These are phyloP conservation scores for Lordiphosa mommai DNA, from an alignment of 1,140 invertebrate species.

Conservation along the genomic window DNA sequence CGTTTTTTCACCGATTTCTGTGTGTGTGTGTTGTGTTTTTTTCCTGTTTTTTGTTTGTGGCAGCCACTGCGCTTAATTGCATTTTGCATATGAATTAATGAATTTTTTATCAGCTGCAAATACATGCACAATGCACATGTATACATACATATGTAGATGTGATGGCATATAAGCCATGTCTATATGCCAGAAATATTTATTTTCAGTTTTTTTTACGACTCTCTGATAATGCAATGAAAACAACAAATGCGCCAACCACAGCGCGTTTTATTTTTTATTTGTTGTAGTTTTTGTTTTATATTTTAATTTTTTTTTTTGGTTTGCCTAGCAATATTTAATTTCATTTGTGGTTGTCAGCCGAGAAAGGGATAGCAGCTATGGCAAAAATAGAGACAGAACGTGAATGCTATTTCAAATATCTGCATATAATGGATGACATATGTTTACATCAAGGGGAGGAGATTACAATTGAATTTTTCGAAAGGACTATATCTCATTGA, in stretches of 20 bases:
- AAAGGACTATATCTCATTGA: no score
- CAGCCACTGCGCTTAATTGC: slow-evolving; percentile 74
- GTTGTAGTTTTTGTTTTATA: slow-evolving; percentile 28
- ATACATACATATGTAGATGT: slow-evolving; percentile 30
- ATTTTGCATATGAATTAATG: slow-evolving; percentile 78
- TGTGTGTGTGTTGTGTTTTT: background rate
- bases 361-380: slow-evolving; percentile 20
- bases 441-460: no score
- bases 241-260: slow-evolving; percentile 60
- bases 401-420: background rate
- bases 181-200: slow-evolving; percentile 59
- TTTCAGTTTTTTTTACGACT: slow-evolving; percentile 45
- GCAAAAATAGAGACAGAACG: slow-evolving; percentile 5
- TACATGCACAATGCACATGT: slow-evolving; percentile 26
- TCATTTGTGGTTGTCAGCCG: slow-evolving; percentile 57
- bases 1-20: slow-evolving; percentile 29
- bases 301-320: slow-evolving; percentile 30
- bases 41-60: slow-evolving; percentile 51
- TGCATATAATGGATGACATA: no score
- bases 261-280: slow-evolving; percentile 26
- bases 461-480: no score
- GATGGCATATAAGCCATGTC: slow-evolving; percentile 47
- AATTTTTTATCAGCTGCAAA: slow-evolving; percentile 68
- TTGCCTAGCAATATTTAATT: slow-evolving; percentile 60
- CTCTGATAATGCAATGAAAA: slow-evolving; percentile 70